Evolutionary conservation across 2,888 invertebrate species (phyloP).

Genomic region (Octodonta nipae): DNA sequence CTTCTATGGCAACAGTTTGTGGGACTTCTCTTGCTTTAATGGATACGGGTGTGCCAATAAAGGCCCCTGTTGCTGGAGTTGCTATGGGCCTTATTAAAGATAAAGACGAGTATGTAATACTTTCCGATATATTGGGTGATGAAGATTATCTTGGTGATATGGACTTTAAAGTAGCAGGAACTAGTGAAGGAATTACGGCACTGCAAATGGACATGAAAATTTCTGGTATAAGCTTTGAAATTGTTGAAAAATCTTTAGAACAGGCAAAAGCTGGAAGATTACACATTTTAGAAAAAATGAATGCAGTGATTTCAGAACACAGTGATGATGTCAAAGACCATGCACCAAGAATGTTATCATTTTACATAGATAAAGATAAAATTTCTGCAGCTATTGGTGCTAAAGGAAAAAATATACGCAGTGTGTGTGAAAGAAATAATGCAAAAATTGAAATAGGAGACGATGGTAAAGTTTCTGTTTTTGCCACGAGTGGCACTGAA

Average conservation of each 20-base stretch:
- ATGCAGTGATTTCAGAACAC: conserved; percentile 1
- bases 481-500: too few species aligned
- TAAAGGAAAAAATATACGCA: too few species aligned
- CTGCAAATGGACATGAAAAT: conserved; percentile 1
- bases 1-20: conserved; percentile 1
- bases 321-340: conserved; percentile 1
- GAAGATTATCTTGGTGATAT: conserved; percentile 1
- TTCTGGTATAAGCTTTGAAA: conserved; percentile 1
- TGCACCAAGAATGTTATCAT: conserved; percentile 1
- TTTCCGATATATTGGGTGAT: conserved; percentile 1
- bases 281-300: background rate
- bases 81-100: conserved; percentile 1
- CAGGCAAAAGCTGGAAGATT: conserved; percentile 1
- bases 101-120: conserved; percentile 1
- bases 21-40: conserved; percentile 1
- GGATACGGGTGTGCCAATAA: conserved; percentile 1
- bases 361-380: conserved; percentile 1
- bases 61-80: conserved; percentile 1
- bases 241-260: background rate
- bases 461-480: too few species aligned
- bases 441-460: too few species aligned
- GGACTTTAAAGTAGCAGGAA: conserved; percentile 1
- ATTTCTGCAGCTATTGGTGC: too few species aligned
- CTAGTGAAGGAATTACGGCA: background rate
- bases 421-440: too few species aligned